Evolutionary conservation across 2,113 vertebrate genomes (phyloP).

Genomic region (Semnornis frantzii): DNA sequence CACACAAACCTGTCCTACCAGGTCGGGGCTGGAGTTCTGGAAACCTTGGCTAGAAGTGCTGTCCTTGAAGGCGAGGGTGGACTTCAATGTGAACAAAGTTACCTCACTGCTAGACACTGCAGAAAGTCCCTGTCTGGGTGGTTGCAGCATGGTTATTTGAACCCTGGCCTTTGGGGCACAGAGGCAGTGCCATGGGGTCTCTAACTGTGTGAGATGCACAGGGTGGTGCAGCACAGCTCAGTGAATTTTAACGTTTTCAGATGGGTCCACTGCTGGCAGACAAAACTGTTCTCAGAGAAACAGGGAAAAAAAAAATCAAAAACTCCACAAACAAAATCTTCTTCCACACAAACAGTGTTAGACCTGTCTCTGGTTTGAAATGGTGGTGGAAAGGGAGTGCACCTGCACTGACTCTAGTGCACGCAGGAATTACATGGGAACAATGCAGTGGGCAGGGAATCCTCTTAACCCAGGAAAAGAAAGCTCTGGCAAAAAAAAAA

Average conservation of each 20-base stretch:
- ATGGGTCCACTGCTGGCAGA: not conserved
- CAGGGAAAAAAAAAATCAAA: not conserved
- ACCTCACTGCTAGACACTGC: not conserved
- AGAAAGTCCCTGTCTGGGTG: not conserved
- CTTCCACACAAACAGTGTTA: not conserved
- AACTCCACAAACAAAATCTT: not conserved
- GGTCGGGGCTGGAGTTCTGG: not conserved
- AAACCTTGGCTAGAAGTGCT: not conserved
- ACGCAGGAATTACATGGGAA: rapidly evolving
- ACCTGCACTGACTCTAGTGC: not conserved
- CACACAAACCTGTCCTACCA: rapidly evolving
- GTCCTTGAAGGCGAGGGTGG: not conserved
- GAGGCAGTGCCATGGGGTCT: not conserved
- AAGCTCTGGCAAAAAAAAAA: not conserved
- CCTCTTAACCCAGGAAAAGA: not conserved
- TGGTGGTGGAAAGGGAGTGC: not conserved
- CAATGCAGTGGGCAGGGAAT: not conserved
- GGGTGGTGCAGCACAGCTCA: not conserved
- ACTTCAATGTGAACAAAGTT: not conserved
- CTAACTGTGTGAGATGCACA: not conserved
- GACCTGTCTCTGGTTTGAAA: not conserved
- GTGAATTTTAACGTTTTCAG: not conserved
- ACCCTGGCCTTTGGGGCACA: not conserved
- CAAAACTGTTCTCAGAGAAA: not conserved
- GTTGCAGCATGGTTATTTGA: not conserved